phyloP scores from a whole-genome alignment of 2,888 invertebrate species.

The Druceiella hillmani region DNA sequence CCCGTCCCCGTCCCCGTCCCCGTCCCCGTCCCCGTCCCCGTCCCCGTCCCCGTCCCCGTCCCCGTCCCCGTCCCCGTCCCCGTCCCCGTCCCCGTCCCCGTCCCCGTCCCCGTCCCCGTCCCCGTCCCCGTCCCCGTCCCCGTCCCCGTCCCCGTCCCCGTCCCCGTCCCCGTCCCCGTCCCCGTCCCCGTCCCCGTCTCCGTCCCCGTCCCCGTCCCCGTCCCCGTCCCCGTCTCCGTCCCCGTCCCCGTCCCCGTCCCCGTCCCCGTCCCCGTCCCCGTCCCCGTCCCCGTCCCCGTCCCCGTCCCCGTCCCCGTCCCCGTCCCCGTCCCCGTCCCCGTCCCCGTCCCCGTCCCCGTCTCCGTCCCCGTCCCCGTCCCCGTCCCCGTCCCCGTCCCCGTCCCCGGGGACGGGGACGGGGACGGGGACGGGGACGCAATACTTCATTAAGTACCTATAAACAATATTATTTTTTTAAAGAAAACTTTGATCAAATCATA shows the following conservation, averaged over 20 bases:
- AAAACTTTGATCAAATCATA: no score
- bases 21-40: constrained; percentile 32
- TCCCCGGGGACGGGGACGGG: no score
- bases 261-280: constrained; percentile 32
- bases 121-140: constrained; percentile 29
- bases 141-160: constrained; percentile 32
- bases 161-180: constrained; percentile 28
- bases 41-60: constrained; percentile 28
- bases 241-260: constrained; percentile 29
- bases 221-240: constrained; percentile 28
- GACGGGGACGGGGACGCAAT: no score
- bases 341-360: constrained; percentile 28
- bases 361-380: constrained; percentile 29
- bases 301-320: constrained; percentile 29
- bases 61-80: constrained; percentile 29
- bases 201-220: constrained; percentile 32
- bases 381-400: constrained; percentile 32
- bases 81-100: constrained; percentile 32
- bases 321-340: constrained; percentile 32
- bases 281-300: constrained; percentile 28
- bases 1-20: constrained; percentile 29
- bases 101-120: constrained; percentile 28
- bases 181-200: constrained; percentile 29
- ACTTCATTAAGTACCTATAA: no score
- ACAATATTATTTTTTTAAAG: no score